phyloP scores from a whole-genome alignment of 2,797 vertebrate genomes.

The Danio tinwini region DNA sequence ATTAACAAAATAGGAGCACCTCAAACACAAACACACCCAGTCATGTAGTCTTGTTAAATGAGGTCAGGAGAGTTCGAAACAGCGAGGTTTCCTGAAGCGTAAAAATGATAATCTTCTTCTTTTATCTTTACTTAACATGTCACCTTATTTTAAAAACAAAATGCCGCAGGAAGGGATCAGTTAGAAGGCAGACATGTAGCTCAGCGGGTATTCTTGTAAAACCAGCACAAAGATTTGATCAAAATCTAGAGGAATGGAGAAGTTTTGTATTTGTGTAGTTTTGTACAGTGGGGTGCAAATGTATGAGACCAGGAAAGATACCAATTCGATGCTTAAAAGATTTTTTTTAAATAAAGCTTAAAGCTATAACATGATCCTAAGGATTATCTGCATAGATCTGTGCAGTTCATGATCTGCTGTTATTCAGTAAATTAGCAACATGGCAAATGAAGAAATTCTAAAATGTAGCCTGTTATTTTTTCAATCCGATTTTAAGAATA shows the following conservation, averaged over 20 bases:
- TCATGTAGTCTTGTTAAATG: conserved; percentile 11
- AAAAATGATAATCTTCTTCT: conserved; percentile 11
- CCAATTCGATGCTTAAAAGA: too few relatives aligned
- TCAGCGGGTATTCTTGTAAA: not conserved
- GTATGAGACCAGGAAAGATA: not conserved
- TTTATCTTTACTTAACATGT: conserved; percentile 1
- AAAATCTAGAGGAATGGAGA: not conserved
- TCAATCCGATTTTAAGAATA: not conserved
- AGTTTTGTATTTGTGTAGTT: not conserved
- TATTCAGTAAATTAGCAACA: not conserved
- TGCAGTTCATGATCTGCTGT: not conserved
- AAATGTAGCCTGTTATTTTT: not conserved
- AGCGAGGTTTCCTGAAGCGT: conserved; percentile 3
- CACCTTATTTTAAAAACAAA: not conserved
- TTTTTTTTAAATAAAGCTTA: too few relatives aligned
- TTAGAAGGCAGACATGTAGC: not conserved
- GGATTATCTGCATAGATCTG: too few relatives aligned
- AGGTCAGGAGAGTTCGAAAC: not conserved
- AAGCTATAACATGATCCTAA: too few relatives aligned
- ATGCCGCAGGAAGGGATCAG: not conserved
- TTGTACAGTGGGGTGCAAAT: not conserved
- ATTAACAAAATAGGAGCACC: conserved; percentile 21
- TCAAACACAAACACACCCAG: conserved; percentile 11
- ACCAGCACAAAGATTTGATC: not conserved
- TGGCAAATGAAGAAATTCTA: not conserved